These are phyloP conservation scores for Drosophila guanche DNA, from an alignment of 1,140 invertebrate genomes.

Conservation along the genomic window DNA sequence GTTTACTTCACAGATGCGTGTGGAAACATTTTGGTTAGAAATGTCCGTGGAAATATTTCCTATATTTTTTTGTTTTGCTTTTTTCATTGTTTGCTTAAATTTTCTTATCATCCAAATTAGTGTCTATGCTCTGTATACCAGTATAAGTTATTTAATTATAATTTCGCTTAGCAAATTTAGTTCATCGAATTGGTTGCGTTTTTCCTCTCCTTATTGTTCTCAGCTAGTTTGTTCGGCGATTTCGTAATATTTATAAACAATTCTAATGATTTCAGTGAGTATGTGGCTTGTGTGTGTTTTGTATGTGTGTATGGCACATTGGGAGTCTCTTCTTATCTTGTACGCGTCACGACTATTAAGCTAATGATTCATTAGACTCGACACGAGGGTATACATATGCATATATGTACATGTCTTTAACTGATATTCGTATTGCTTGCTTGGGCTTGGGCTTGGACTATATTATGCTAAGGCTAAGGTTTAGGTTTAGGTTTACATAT, in stretches of 20 bases:
- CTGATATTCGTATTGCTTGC: slow-evolving; percentile 46
- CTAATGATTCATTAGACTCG: slow-evolving; percentile 39
- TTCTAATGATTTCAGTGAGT: slow-evolving; percentile 22
- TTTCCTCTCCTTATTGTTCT: slow-evolving; percentile 59
- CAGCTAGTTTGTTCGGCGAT: slow-evolving; percentile 32
- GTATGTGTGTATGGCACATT: slow-evolving; percentile 68
- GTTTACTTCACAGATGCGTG: slow-evolving; percentile 76
- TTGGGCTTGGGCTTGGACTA: slow-evolving; percentile 58
- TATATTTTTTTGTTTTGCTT: slow-evolving; percentile 38
- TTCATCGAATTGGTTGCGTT: slow-evolving; percentile 41
- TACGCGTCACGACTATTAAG: slow-evolving; percentile 49
- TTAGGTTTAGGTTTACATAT: slow-evolving; percentile 31
- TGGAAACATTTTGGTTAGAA: slow-evolving; percentile 64
- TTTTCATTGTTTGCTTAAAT: slow-evolving; percentile 23
- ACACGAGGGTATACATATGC: slow-evolving; percentile 20
- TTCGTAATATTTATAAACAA: slow-evolving; percentile 34
- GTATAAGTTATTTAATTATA: slow-evolving; percentile 50
- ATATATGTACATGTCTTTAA: slow-evolving; percentile 22
- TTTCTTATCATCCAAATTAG: slow-evolving; percentile 28
- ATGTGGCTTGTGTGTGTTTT: slow-evolving; percentile 4
- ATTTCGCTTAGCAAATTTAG: slow-evolving; percentile 51
- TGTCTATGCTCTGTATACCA: slow-evolving; percentile 29
- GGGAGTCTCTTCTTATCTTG: slow-evolving; percentile 47
- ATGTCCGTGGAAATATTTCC: slow-evolving; percentile 69
- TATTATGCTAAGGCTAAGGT: slow-evolving; percentile 25